Evolutionary conservation across 2,113 vertebrate species (phyloP).

Genomic region (Haemorhous mexicanus): DNA sequence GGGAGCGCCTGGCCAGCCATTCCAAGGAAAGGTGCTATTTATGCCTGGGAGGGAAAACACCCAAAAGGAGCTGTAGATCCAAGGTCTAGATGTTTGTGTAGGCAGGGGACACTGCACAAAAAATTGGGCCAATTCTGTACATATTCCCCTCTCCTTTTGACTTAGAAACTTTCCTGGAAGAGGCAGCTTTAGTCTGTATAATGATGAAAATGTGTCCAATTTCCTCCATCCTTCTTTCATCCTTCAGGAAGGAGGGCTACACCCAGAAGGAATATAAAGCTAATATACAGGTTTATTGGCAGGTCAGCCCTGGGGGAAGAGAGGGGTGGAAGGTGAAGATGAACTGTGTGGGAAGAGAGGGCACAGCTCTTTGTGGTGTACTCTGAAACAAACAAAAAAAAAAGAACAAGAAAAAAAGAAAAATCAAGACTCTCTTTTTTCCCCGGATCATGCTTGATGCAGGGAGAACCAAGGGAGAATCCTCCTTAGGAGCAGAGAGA

Average conservation of each 20-base stretch:
- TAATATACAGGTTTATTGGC: background rate
- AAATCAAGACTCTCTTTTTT: background rate
- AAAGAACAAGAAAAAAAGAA: background rate
- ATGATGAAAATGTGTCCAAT: background rate
- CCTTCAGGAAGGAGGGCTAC: background rate
- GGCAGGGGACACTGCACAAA: background rate
- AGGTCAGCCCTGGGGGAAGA: background rate
- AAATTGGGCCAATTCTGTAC: background rate
- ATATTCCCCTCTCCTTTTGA: rapidly evolving
- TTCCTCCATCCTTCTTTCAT: background rate
- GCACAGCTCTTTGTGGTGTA: background rate
- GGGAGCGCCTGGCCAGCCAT: background rate
- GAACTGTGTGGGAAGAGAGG: background rate
- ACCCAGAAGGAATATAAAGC: background rate
- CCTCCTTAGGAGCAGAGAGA: background rate
- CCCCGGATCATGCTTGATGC: rapidly evolving
- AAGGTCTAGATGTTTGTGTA: background rate
- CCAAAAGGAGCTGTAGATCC: background rate
- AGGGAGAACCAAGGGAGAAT: background rate
- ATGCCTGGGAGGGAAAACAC: background rate
- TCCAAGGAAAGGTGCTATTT: background rate
- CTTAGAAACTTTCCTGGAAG: background rate
- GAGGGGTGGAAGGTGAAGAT: background rate
- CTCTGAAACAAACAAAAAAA: background rate
- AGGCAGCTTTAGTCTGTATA: background rate